Evolutionary conservation across 2,113 vertebrate species (phyloP).

Genomic region (Gallinago paraguaiae): DNA sequence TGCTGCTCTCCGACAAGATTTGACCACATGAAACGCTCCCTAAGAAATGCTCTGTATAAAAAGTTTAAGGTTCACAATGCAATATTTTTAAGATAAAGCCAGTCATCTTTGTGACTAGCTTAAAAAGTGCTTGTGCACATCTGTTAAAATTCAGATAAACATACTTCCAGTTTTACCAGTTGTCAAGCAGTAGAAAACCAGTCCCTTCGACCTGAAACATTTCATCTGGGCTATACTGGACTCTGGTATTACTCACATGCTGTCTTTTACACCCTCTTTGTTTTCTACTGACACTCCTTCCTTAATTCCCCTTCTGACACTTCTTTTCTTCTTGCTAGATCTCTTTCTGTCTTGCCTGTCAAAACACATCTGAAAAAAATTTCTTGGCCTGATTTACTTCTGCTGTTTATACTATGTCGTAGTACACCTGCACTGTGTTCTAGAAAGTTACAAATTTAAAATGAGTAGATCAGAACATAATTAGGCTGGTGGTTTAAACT

Average conservation of each 20-base stretch:
- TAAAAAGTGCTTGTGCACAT: background rate
- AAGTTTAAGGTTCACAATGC: background rate
- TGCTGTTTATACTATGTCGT: background rate
- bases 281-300: background rate
- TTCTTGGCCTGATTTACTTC: background rate
- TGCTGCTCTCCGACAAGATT: background rate
- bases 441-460: background rate
- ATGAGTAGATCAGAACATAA: background rate
- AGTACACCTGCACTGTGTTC: background rate
- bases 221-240: background rate
- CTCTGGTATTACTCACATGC: background rate
- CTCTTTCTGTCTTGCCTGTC: background rate
- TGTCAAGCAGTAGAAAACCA: background rate
- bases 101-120: background rate
- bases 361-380: background rate
- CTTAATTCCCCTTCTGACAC: background rate
- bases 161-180: background rate
- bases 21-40: accelerated
- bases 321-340: background rate
- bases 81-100: background rate
- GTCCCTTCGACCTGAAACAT: background rate
- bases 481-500: background rate
- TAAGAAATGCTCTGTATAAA: background rate
- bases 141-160: background rate
- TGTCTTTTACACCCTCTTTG: background rate